Base-by-base conservation (phyloP, 2,888 invertebrate species). In the Helicoverpa assulta region DNA sequence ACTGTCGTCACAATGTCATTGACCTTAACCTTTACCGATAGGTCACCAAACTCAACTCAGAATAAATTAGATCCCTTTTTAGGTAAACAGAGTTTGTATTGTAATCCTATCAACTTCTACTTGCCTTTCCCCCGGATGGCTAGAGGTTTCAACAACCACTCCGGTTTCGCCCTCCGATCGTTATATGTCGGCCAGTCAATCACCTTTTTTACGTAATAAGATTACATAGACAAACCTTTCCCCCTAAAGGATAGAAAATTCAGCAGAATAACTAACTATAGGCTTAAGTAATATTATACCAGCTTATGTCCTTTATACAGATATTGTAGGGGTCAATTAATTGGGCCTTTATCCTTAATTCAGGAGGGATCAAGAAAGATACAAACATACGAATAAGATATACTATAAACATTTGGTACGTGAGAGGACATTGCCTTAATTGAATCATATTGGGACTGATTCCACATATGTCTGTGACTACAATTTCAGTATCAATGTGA, bases 301-400 rank as follows among this genome's bases (percentile, higher is more conserved):
- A 8, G 21, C 26, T 78, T 60, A 73, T 53, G 56, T 51, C 65
- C n/a, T 59, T 10, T 47, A 37, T 19, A 47, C 18, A 14, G 7
- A 16, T n/a, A 54, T 59, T 40, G 6, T 26, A 47, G 26, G 68
- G 69, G 76, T 68, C 80, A 68, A 80, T 80, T 55, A 68, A 75
- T 80, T 55, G 54, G 61, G 54, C 14, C 29, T 60, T 37, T 59
- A 43, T 37, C 33, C 55, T 56, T 29, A 40, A 50, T 80, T 79
- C 52, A 21, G 68, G 60, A 51, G 43, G 57, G 64, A 75, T 78
- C 59, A 73, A 37, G 55, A 2, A 26, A 59, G 58, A 59, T 65
- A 60, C 10, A 40, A 47, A n/a, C 16, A 19, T 57, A 53, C n/a
- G 12, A 50, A 64, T 55, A 55, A 14, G 19, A 63, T 51, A 53